Percentiles rank a stretch among this genome's conserved stretches.
These are phyloP conservation scores for Mimumesa dahlbomi DNA, from an alignment of 2,888 invertebrate species.

Conservation along the genomic window DNA sequence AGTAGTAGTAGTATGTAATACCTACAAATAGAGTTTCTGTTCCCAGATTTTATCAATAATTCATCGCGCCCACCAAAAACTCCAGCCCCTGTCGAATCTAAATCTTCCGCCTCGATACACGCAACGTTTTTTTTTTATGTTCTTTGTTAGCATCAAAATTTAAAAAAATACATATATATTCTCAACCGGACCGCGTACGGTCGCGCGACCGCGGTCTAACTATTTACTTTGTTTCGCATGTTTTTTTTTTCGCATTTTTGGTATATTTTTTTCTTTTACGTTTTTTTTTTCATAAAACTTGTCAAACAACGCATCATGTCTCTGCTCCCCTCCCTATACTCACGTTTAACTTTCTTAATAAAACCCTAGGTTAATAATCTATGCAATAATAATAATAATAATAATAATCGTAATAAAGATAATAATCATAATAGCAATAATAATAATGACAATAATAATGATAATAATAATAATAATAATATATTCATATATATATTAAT, in stretches of 20 bases:
- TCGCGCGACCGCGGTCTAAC: constrained; percentile 69
- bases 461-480: constrained; percentile 46
- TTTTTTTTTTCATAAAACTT: constrained; percentile 61
- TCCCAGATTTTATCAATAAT: constrained; percentile 69
- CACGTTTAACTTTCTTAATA: constrained; percentile 57
- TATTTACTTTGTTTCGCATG: constrained; percentile 62
- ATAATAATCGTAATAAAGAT: constrained; percentile 21
- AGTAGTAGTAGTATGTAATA: too few relatives aligned
- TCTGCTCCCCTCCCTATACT: constrained; percentile 21
- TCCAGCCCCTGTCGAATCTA: neutral
- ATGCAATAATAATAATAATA: constrained; percentile 54
- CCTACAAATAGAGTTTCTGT: constrained; percentile 72
- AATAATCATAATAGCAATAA: constrained; percentile 33
- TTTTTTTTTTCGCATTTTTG: constrained; percentile 20
- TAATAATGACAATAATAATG: constrained; percentile 33
- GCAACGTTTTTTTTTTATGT: constrained; percentile 51
- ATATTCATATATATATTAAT: constrained; percentile 38
- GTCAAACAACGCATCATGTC: constrained; percentile 62
- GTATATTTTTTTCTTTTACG: constrained; percentile 37
- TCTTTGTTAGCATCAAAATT: constrained; percentile 76
- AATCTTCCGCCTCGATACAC: constrained; percentile 21
- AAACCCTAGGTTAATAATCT: constrained; percentile 55
- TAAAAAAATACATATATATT: constrained; percentile 80
- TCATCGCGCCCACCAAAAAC: constrained; percentile 55
- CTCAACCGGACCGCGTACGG: constrained; percentile 69